Evolutionary conservation across 2,113 vertebrate genomes (phyloP), one percentile per base, ranked within the genome.

Genomic region (Tragelaphus buxtoni): DNA sequence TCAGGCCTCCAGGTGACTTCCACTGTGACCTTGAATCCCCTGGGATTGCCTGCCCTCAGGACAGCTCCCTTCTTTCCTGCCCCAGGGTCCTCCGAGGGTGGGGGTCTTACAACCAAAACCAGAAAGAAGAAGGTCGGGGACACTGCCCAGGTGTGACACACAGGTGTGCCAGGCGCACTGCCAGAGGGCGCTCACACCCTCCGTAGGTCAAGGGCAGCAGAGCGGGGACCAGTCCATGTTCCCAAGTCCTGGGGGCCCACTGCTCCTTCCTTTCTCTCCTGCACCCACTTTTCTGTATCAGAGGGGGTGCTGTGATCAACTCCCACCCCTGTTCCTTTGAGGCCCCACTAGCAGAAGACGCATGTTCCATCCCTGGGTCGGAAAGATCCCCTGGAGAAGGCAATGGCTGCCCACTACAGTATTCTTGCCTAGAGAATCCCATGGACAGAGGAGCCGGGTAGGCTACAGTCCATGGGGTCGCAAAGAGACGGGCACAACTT

Each of bases 401-500:
- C 10, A 35, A 22, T 11, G 65, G 65, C 65, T 11, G n/a, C n/a
- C 63, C 9, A 10, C 65, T 69, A 18, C n/a, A 39, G n/a, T 11
- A 6, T 35, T 39, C 9, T 22, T 39, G 4, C 65, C 4, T 39
- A n/a, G 65, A 69, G 65, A 22, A 69, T 11, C 65, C 65, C 18
- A 6, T 22, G 65, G 65, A 39, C n/a, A 11, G 65, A 39, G 65
- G n/a, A 69, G n/a, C n/a, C 20, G 22, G n/a, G 9, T 39, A 9
- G 18, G 18, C 18, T 39, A 6, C 18, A 22, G n/a, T 39, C n/a
- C 18, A 5, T 0, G 0, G n/a, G n/a, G 65, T 39, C 2, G 5
- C 65, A 39, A 39, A 69, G n/a, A 69, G 18, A 22, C 12, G n/a
- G n/a, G 9, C 65, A 39, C 1, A 11, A 69, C 65, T 22, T 0